A percentile compares a stretch with the other conserved stretches of the same genome.
Evolutionary conservation across 2,888 invertebrate genomes (phyloP).

Genomic region (Agrochola lota): DNA sequence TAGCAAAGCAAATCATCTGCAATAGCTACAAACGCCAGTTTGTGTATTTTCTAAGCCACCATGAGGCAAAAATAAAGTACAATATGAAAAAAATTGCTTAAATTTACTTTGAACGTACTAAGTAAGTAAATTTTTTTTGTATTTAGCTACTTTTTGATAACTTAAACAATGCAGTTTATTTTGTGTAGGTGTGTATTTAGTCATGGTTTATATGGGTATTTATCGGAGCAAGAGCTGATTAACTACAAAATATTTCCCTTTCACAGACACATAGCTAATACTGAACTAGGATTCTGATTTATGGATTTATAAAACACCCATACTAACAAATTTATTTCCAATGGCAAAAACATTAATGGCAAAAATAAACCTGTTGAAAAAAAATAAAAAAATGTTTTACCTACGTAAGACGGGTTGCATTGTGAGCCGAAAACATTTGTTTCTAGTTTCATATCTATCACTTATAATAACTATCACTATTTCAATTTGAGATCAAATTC

Average conservation of each 20-base stretch:
- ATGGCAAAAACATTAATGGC: too few relatives aligned
- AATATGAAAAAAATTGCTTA: background rate
- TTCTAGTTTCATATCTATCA: slow-evolving; percentile 52
- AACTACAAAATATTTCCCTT: background rate
- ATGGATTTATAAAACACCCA: background rate
- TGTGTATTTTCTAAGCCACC: background rate
- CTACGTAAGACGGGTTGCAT: slow-evolving; percentile 25
- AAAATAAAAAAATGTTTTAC: slow-evolving; percentile 13
- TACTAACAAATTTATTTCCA: background rate
- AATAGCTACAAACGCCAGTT: background rate
- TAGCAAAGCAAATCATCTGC: background rate
- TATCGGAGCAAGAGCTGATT: background rate
- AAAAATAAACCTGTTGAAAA: background rate
- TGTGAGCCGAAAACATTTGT: slow-evolving; percentile 33
- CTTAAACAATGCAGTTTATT: background rate
- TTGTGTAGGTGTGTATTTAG: background rate
- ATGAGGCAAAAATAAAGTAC: background rate
- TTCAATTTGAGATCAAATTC: slow-evolving; percentile 49
- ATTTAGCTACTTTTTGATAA: background rate
- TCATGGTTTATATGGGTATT: background rate
- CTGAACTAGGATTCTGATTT: background rate
- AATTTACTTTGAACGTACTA: background rate
- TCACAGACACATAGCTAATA: background rate
- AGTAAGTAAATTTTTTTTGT: background rate
- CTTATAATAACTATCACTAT: slow-evolving; percentile 31